A percentile compares a stretch with the other conserved stretches of the same genome.
Conservation (phyloP, 1,140 invertebrate genomes). For the Temnothorax curvispinosus region DNA sequence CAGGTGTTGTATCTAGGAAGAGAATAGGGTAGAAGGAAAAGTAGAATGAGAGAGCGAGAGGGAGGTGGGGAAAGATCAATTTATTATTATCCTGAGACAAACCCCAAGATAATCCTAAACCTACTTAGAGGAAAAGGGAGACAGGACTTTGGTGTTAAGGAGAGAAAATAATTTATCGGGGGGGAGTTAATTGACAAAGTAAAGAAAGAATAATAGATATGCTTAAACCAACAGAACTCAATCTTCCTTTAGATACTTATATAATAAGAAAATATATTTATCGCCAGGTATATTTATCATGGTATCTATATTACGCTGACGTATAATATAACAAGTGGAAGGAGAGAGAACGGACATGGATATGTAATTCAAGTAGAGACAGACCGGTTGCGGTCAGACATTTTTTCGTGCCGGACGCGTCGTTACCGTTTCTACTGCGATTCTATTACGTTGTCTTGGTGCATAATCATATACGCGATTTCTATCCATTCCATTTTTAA, state of each 20-base stretch:
- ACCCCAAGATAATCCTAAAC: background rate
- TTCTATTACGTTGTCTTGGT: background rate
- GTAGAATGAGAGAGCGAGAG: background rate
- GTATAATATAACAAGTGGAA: background rate
- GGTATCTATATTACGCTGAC: background rate
- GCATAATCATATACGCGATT: background rate
- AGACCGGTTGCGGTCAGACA: conserved; percentile 6
- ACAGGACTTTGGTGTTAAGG: background rate
- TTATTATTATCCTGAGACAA: conserved; percentile 22
- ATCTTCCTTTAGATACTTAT: background rate
- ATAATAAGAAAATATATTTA: background rate
- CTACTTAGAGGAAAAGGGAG: background rate
- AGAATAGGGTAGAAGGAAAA: background rate
- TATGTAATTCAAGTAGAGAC: conserved; percentile 34
- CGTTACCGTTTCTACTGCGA: conserved; percentile 12
- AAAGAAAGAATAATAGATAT: background rate
- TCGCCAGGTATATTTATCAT: background rate
- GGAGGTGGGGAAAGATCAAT: background rate
- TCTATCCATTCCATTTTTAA: background rate
- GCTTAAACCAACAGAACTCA: background rate
- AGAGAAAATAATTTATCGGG: background rate
- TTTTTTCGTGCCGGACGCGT: conserved; percentile 8
- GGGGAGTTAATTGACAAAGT: conserved; percentile 6
- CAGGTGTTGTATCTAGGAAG: conserved; percentile 39
- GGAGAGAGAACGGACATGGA: background rate